Percentiles rank a stretch among this genome's conserved stretches.
phyloP scores from a whole-genome alignment of 1,140 invertebrate genomes.

The Zaprionus davidi region DNA sequence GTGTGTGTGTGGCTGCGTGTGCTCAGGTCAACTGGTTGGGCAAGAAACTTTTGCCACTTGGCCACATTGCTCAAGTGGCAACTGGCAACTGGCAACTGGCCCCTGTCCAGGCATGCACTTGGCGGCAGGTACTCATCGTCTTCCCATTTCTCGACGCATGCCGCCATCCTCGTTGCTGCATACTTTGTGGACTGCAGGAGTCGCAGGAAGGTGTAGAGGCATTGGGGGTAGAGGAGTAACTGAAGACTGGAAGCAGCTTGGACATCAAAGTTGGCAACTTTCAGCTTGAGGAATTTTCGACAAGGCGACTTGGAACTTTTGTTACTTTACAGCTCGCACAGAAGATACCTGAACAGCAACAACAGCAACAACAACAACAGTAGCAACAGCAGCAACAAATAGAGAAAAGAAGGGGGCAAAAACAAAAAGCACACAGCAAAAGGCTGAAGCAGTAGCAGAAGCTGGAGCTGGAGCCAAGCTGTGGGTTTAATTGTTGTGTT shows the following conservation, averaged over 20 bases:
- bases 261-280: constrained; percentile 80
- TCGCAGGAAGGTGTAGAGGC: background rate
- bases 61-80: constrained; percentile 50
- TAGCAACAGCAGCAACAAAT: background rate
- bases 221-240: background rate
- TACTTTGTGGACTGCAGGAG: constrained; percentile 40
- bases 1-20: constrained; percentile 1
- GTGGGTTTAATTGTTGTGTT: constrained; percentile 74
- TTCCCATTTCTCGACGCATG: constrained; percentile 37
- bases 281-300: constrained; percentile 82
- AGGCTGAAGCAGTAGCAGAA: constrained; percentile 29
- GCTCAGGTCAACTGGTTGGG: constrained; percentile 44
- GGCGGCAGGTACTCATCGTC: constrained; percentile 39
- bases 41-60: constrained; percentile 54
- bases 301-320: constrained; percentile 76
- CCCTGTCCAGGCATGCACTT: constrained; percentile 74
- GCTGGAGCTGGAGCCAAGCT: constrained; percentile 22
- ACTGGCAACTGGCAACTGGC: constrained; percentile 36
- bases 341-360: constrained; percentile 46
- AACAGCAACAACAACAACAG: background rate
- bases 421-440: constrained; percentile 38
- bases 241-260: constrained; percentile 35
- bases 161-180: constrained; percentile 43
- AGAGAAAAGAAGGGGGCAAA: constrained; percentile 4
- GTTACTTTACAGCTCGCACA: constrained; percentile 59